These are phyloP conservation scores for Picus viridis DNA, from an alignment of 2,797 vertebrate genomes.

Conservation along the genomic window DNA sequence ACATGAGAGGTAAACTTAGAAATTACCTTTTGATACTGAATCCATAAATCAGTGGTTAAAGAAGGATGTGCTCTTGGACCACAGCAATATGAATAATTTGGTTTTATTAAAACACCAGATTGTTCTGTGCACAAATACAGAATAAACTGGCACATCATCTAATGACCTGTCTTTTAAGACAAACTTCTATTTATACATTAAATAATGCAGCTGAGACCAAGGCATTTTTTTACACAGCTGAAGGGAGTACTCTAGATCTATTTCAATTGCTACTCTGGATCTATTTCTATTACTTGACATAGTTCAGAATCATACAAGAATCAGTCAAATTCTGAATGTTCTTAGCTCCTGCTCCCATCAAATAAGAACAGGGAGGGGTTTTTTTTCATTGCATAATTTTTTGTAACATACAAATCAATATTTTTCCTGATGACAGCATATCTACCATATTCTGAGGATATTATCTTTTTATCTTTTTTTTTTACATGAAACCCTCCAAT, in stretches of 20 bases:
- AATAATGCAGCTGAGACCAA: not conserved
- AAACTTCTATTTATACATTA: not conserved
- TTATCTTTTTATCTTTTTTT: not conserved
- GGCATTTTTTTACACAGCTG: not conserved
- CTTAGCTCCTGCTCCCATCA: not conserved
- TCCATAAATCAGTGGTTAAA: constrained; percentile 2
- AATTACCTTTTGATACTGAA: constrained; percentile 34
- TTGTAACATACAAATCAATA: not conserved
- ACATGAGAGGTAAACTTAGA: not conserved
- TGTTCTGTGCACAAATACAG: constrained; percentile 32
- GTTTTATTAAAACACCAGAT: constrained; percentile 9
- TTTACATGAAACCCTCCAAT: not conserved
- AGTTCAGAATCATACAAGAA: not conserved
- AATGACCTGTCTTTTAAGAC: constrained; percentile 50
- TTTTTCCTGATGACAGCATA: not conserved
- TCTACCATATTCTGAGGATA: not conserved
- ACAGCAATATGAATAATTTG: not conserved
- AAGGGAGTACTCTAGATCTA: constrained; percentile 19
- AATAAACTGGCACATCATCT: not conserved
- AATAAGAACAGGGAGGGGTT: not conserved
- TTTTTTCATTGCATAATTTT: not conserved
- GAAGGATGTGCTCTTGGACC: not conserved
- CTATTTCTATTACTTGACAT: not conserved
- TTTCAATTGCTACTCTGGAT: not conserved
- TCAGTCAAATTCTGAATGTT: not conserved